Base-by-base conservation (phyloP, 1,140 invertebrate genomes). In the Papilio polyxenes region DNA sequence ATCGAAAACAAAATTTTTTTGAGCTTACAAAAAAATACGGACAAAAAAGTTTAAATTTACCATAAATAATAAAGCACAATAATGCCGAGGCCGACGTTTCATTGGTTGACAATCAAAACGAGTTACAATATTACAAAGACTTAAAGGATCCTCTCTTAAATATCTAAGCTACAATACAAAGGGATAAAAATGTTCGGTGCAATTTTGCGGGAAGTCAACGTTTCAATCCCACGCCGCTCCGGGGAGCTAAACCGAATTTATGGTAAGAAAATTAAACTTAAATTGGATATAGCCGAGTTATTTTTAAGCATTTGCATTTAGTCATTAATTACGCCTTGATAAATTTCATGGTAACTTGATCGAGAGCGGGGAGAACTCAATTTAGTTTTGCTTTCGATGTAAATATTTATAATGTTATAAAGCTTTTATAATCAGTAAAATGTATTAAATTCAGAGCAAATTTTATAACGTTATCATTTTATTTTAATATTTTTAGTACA, bases 211-310 rank as follows among this genome's bases (percentile, higher is more conserved):
- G 85, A 88, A 91, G 88, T 87, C 88, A 84, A 72, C 84, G 89
- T 89, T 88, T 90, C 91, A 91, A 89, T 91, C 89, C 89, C 84
- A 87, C 86, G 85, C 84, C 90, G 88, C 90, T 88, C 86, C 88
- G 89, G 90, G 90, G 89, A 92, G 90, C 91, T 90, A 94, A 93
- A 94, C 91, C 88, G 90, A 93, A 93, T 94, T 94, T 94, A 91
- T 91, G 90, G 85, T 91, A 91, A 87, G 89, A 93, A 94, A 93
- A 93, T 94, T 93, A 93, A 94, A 94, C 89, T 92, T 91, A 94
- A 93, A 94, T 93, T 93, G 91, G 89, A 91, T 92, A 91, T 92
- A 84, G 84, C 87, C 83, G 87, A 85, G 91, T 90, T 92, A 93
- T 92, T 92, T 93, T 93, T 92, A 89, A 87, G 77, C 77, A 84